Evolutionary conservation across 2,113 vertebrate genomes (phyloP).

Genomic region (Andinoacara biseriatus): DNA sequence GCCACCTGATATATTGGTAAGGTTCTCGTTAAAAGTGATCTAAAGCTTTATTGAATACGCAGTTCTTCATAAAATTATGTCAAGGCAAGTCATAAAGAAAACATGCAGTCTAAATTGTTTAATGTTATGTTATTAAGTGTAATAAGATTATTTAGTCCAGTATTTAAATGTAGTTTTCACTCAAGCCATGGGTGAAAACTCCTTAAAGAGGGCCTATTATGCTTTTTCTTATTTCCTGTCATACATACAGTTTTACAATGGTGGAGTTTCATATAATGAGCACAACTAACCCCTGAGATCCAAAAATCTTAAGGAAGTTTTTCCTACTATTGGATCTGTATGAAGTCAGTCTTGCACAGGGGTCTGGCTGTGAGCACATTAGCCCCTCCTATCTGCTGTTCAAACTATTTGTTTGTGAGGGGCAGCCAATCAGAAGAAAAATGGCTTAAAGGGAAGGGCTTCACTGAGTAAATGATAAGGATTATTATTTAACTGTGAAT

Average conservation of each 20-base stretch:
- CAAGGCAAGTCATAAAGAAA: background rate
- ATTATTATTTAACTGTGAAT: background rate
- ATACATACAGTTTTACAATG: background rate
- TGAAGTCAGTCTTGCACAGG: too few species aligned
- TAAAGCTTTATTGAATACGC: background rate
- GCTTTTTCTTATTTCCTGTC: background rate
- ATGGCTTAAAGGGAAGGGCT: background rate
- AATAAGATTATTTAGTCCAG: background rate
- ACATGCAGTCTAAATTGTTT: background rate
- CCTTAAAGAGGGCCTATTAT: background rate
- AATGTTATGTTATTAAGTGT: background rate
- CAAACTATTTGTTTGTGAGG: background rate
- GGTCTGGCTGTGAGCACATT: background rate
- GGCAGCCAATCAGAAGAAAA: background rate
- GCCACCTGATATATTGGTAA: too few species aligned
- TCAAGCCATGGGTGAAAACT: background rate
- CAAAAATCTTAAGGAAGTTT: too few species aligned
- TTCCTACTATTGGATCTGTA: too few species aligned
- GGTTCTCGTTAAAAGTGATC: too few species aligned
- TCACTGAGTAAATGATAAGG: background rate
- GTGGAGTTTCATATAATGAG: background rate
- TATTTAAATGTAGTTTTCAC: background rate
- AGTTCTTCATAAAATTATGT: constrained; percentile 1
- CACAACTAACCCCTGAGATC: background rate
- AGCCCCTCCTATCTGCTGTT: background rate